phyloP scores from a whole-genome alignment of 2,888 invertebrate species.

The Pristionchus entomophagus region DNA sequence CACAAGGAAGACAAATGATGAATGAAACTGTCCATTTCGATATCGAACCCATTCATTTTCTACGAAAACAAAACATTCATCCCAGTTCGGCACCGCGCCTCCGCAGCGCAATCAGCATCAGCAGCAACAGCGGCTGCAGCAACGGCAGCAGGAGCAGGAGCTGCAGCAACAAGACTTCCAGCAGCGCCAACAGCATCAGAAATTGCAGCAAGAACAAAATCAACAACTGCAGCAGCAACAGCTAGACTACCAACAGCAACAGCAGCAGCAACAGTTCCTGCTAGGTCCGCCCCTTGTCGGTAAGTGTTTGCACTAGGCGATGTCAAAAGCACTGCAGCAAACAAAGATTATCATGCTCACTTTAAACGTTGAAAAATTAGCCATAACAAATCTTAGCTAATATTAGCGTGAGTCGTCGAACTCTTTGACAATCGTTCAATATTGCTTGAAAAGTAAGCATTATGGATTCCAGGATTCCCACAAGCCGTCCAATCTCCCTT shows the following conservation, averaged over 20 bases:
- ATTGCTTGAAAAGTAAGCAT: too few species aligned
- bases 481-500: constrained; percentile 46
- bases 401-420: not conserved
- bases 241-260: not conserved
- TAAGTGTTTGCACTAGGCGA: too few species aligned
- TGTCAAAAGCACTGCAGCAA: too few species aligned
- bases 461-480: constrained; percentile 47
- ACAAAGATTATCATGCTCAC: too few species aligned
- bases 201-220: not conserved
- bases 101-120: not conserved
- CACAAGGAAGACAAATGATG: too few species aligned
- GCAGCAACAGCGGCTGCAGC: not conserved
- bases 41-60: too few species aligned
- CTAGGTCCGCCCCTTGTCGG: constrained; percentile 3
- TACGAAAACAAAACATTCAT: not conserved
- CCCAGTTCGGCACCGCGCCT: constrained; percentile 6
- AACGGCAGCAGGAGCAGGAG: not conserved
- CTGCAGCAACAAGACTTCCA: not conserved
- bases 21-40: too few species aligned
- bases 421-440: not conserved
- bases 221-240: constrained; percentile 12
- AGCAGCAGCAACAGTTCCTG: not conserved
- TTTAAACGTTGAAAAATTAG: too few species aligned
- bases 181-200: not conserved
- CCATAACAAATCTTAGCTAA: too few species aligned